A percentile compares a stretch with the other conserved stretches of the same genome.
Conservation (phyloP, 2,797 vertebrate genomes). For the Neosilurus mollespiculum region DNA sequence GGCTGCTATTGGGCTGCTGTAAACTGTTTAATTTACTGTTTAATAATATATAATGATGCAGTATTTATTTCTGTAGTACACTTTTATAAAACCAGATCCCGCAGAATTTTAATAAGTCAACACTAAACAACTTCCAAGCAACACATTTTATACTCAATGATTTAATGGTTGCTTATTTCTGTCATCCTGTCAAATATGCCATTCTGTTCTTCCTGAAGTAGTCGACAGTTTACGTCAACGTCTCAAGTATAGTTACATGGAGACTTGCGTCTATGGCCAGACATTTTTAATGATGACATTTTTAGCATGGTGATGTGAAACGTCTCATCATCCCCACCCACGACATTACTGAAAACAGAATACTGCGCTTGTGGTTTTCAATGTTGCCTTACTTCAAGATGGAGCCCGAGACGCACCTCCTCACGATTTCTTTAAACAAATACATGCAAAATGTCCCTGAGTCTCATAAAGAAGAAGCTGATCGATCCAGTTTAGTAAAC, state of each 20-base stretch:
- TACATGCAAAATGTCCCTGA: neutral
- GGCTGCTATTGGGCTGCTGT: neutral
- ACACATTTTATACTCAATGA: neutral
- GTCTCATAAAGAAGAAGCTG: neutral
- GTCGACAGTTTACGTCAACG: too few species aligned
- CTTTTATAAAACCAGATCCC: neutral
- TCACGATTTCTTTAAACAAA: neutral
- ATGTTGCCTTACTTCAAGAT: too few species aligned
- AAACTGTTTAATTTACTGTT: neutral
- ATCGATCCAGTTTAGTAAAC: neutral
- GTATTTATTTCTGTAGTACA: neutral
- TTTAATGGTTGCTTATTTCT: neutral
- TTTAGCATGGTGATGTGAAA: neutral
- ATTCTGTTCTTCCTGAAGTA: too few species aligned
- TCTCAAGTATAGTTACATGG: neutral
- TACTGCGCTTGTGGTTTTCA: neutral
- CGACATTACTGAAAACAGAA: neutral
- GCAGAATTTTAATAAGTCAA: neutral
- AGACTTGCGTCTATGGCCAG: fast-evolving
- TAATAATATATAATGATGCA: neutral
- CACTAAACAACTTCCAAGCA: too few species aligned
- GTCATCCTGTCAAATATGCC: neutral
- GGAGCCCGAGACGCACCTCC: too few species aligned
- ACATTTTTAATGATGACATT: neutral
- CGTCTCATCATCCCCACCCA: neutral